These are phyloP conservation scores for Megathymus violae DNA, from an alignment of 1,140 invertebrate genomes.

Conservation along the genomic window DNA sequence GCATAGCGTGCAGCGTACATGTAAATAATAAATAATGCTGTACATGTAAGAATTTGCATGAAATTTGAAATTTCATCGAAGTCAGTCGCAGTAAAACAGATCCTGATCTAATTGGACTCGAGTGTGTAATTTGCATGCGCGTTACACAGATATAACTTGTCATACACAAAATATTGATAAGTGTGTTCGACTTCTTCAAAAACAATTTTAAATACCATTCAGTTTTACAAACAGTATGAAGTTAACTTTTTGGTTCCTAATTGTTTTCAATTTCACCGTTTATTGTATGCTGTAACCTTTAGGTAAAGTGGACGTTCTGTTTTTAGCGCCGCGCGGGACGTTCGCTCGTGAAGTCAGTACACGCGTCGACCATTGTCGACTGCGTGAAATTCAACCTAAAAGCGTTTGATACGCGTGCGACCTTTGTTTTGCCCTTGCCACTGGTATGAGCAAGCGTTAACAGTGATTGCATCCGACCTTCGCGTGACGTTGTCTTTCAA, in stretches of 20 bases:
- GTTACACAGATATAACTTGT: neutral
- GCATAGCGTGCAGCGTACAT: no score
- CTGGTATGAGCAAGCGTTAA: conserved; percentile 4
- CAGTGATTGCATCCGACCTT: neutral
- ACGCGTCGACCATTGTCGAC: conserved; percentile 9
- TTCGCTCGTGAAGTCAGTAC: conserved; percentile 9
- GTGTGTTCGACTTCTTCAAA: no score
- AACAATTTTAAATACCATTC: no score
- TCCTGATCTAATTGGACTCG: neutral
- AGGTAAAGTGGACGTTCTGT: conserved; percentile 54
- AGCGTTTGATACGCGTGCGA: conserved; percentile 19
- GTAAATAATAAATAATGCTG: no score
- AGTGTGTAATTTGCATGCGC: neutral
- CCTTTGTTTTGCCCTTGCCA: conserved; percentile 10
- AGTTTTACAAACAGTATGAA: no score
- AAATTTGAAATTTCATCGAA: neutral
- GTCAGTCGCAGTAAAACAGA: neutral
- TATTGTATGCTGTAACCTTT: conserved; percentile 60
- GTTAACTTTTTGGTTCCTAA: neutral
- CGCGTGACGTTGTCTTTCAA: neutral
- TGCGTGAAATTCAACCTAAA: conserved; percentile 9
- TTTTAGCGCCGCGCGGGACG: conserved; percentile 53
- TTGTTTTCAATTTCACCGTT: conserved; percentile 29
- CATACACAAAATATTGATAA: no score
- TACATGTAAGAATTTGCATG: no score